Percentiles rank a stretch among this genome's conserved stretches.
Evolutionary conservation across 2,113 vertebrate species (phyloP).

Genomic region (Tachysurus vachellii): DNA sequence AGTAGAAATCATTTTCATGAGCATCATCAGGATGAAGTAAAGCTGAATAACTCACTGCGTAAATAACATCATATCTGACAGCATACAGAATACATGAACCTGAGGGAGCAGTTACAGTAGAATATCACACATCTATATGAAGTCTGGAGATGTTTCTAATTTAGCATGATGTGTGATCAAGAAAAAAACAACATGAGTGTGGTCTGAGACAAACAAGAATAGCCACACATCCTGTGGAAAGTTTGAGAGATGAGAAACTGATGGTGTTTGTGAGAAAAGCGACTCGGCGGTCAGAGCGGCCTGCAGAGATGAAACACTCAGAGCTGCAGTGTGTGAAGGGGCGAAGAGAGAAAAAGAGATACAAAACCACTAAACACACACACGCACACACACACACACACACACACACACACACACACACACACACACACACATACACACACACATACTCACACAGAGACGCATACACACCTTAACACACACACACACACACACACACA

Average conservation of each 20-base stretch:
- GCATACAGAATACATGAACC: not conserved
- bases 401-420: not conserved
- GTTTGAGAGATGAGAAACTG: slow-evolving; percentile 19
- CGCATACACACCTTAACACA: no score
- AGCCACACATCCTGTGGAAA: slow-evolving; percentile 48
- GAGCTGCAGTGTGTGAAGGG: slow-evolving; percentile 8
- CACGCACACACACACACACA: not conserved
- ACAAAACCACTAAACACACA: not conserved
- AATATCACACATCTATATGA: not conserved
- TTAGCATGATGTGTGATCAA: not conserved
- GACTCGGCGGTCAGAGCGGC: no score
- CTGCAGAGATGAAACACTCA: slow-evolving; percentile 13
- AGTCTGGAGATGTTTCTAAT: not conserved
- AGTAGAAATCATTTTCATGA: not conserved
- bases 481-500: no score
- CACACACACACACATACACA: not conserved
- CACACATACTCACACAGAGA: no score
- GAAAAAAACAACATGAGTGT: not conserved
- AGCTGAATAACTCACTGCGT: not conserved
- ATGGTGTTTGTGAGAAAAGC: not conserved
- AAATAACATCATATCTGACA: not conserved
- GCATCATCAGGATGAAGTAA: not conserved
- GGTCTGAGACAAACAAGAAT: not conserved
- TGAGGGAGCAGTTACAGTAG: not conserved
- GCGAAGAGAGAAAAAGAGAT: not conserved